Conservation (phyloP, 1,140 invertebrate species). For the Wiebesia pumilae region DNA sequence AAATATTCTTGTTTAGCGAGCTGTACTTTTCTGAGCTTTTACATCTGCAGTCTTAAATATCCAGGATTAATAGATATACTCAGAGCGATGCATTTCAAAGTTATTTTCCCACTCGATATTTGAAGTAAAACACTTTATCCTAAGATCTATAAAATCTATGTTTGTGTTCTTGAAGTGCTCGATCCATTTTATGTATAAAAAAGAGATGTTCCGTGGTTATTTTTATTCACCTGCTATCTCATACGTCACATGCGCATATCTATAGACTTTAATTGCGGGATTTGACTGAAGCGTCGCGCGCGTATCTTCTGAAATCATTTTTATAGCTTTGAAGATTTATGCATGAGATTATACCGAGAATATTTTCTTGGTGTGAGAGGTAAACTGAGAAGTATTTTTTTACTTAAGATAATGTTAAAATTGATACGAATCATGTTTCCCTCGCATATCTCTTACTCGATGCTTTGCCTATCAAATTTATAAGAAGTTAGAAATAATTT, state of each 20-base stretch:
- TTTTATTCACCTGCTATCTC: constrained; percentile 33
- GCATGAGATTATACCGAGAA: constrained; percentile 32
- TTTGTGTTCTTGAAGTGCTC: not conserved
- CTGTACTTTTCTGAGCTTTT: too few relatives aligned
- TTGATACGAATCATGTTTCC: not conserved
- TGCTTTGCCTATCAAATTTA: not conserved
- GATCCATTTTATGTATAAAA: constrained; percentile 20
- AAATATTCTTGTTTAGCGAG: too few relatives aligned
- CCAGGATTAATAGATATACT: too few relatives aligned
- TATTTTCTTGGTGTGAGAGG: not conserved
- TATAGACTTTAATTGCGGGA: not conserved
- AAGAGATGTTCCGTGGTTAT: constrained; percentile 15
- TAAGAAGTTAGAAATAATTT: too few relatives aligned
- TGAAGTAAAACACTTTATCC: not conserved
- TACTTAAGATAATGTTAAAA: not conserved
- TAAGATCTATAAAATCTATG: not conserved
- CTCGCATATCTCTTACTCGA: not conserved
- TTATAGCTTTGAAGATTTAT: constrained; percentile 13
- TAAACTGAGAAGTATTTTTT: not conserved
- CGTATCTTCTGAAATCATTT: constrained; percentile 30
- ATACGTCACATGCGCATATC: not conserved
- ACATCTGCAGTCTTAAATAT: too few relatives aligned
- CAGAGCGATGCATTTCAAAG: not conserved
- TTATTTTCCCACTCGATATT: not conserved
- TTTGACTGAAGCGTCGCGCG: not conserved